Evolutionary conservation across 2,113 vertebrate species (phyloP).

Genomic region (Dascyllus trimaculatus): DNA sequence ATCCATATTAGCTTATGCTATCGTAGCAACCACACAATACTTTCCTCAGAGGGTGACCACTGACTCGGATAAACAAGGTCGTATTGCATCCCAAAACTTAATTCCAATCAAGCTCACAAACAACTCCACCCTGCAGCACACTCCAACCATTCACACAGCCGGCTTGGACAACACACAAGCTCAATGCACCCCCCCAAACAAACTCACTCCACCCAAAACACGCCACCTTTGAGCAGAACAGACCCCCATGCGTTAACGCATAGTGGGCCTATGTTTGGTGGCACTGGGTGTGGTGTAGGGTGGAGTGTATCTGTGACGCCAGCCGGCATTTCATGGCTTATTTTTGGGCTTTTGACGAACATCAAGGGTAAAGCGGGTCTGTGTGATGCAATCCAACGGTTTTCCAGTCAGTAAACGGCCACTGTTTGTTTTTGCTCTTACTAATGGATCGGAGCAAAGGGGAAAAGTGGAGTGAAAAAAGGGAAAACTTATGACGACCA

Average conservation of each 20-base stretch:
- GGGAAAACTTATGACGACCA: slow-evolving; percentile 76
- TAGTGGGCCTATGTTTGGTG: slow-evolving; percentile 67
- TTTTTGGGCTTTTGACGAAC: slow-evolving; percentile 73
- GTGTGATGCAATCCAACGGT: slow-evolving; percentile 74
- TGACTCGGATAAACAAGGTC: slow-evolving; percentile 57
- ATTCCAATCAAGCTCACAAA: slow-evolving; percentile 64
- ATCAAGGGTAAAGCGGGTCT: slow-evolving; percentile 65
- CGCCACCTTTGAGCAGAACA: slow-evolving; percentile 67
- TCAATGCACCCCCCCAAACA: slow-evolving; percentile 50
- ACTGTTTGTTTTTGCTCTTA: slow-evolving; percentile 82
- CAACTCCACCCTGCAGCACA: slow-evolving; percentile 71
- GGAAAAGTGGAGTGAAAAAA: slow-evolving; percentile 61
- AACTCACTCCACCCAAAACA: slow-evolving; percentile 62
- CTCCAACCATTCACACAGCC: slow-evolving; percentile 65
- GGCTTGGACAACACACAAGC: slow-evolving; percentile 45
- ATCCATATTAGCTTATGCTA: slow-evolving; percentile 19
- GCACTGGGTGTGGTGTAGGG: slow-evolving; percentile 73
- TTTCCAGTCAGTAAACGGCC: slow-evolving; percentile 75
- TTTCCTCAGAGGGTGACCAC: slow-evolving; percentile 31
- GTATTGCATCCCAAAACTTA: slow-evolving; percentile 52
- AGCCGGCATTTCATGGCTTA: slow-evolving; percentile 73
- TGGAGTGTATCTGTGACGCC: slow-evolving; percentile 71
- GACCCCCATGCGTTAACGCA: slow-evolving; percentile 65
- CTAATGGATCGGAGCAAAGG: slow-evolving; percentile 72
- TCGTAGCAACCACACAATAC: slow-evolving; percentile 20